These are phyloP conservation scores for Harpalus rubripes DNA, from an alignment of 2,888 invertebrate genomes.

Conservation along the genomic window DNA sequence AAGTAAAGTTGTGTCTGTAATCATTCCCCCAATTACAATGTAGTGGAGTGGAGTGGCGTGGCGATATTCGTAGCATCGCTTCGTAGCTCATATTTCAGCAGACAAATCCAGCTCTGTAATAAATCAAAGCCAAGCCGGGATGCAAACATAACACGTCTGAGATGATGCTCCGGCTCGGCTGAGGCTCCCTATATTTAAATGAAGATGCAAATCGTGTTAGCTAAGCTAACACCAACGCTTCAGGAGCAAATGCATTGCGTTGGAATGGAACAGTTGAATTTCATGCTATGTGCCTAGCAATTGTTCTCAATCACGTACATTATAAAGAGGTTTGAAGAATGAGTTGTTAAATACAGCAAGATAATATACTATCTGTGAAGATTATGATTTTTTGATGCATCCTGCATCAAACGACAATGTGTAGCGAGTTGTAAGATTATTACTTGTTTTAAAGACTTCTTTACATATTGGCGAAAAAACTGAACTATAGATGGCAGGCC, in stretches of 20 bases:
- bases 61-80: background rate
- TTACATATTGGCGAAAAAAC: no score
- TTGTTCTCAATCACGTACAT: background rate
- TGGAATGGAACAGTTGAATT: background rate
- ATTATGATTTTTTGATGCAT: no score
- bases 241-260: background rate
- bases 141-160: background rate
- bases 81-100: background rate
- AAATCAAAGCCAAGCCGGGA: background rate
- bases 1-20: background rate
- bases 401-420: no score
- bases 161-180: background rate
- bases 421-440: no score
- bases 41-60: background rate
- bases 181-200: background rate
- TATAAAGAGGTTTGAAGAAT: background rate
- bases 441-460: no score
- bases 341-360: no score
- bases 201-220: constrained; percentile 5
- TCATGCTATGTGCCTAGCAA: background rate
- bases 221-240: background rate
- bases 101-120: background rate
- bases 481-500: no score
- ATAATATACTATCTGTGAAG: no score
- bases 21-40: background rate